Evolutionary conservation across 2,113 vertebrate species (phyloP).

Genomic region (Chlorodrepanis virens): DNA sequence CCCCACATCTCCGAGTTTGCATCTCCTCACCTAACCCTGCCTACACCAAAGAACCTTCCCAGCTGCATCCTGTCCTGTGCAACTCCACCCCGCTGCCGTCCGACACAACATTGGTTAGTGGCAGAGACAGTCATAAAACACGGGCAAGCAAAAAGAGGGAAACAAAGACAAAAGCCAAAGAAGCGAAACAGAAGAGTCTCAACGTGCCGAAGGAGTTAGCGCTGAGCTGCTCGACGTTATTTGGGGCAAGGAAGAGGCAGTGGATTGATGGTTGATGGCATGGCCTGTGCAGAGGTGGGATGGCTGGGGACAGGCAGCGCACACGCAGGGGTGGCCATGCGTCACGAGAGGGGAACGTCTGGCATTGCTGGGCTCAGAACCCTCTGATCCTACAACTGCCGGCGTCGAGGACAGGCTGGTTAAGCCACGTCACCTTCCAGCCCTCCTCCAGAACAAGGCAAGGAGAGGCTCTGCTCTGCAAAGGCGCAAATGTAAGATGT

Average conservation of each 20-base stretch:
- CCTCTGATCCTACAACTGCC: background rate
- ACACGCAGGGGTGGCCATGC: conserved; percentile 17
- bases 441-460: background rate
- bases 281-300: conserved; percentile 27
- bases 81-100: background rate
- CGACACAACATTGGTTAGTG: background rate
- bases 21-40: background rate
- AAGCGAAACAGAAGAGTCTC: conserved; percentile 19
- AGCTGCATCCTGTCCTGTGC: background rate
- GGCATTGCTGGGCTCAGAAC: background rate
- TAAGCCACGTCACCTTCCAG: background rate
- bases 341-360: background rate
- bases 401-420: background rate
- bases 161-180: conserved; percentile 24
- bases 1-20: background rate
- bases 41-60: background rate
- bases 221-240: background rate
- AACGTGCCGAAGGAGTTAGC: background rate
- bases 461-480: conserved; percentile 23
- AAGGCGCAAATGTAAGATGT: conserved; percentile 37
- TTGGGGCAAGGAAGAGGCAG: background rate
- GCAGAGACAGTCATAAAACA: background rate
- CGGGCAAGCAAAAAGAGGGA: background rate
- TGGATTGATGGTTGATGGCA: conserved; percentile 42
- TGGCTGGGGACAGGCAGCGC: background rate